A percentile compares a stretch with the other conserved stretches of the same genome.
Conservation (phyloP, 2,113 vertebrate species). For the Dascyllus trimaculatus region DNA sequence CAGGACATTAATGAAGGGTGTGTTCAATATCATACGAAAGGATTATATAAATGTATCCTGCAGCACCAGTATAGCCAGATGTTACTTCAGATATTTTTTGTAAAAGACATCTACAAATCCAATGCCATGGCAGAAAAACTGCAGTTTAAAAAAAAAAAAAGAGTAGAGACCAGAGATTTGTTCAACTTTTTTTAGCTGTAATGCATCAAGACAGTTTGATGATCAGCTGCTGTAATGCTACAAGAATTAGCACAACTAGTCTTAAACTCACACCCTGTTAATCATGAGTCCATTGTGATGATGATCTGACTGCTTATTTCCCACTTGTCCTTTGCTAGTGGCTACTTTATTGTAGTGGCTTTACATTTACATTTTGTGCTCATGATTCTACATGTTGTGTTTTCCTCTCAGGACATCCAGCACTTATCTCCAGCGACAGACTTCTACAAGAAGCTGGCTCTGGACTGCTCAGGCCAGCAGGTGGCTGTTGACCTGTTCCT, state of each 20-base stretch:
- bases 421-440: conserved; percentile 94
- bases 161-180: too few species aligned
- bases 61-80: too few species aligned
- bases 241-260: not conserved
- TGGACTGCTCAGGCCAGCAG: conserved; percentile 98
- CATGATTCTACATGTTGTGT: not conserved
- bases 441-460: conserved; percentile 98
- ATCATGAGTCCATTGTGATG: not conserved
- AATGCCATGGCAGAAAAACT: too few species aligned
- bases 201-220: too few species aligned
- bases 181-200: too few species aligned
- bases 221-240: too few species aligned
- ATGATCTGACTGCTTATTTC: not conserved
- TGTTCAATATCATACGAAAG: not conserved
- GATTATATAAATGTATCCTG: not conserved
- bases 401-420: conserved; percentile 89
- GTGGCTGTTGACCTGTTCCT: conserved; percentile 97
- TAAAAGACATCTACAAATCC: not conserved
- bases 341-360: not conserved
- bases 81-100: not conserved
- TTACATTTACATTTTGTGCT: not conserved
- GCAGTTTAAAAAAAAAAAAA: too few species aligned
- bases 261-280: not conserved
- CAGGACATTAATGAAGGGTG: not conserved
- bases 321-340: not conserved